Conservation (phyloP, 2,888 invertebrate species). For the Andrena fulva region DNA sequence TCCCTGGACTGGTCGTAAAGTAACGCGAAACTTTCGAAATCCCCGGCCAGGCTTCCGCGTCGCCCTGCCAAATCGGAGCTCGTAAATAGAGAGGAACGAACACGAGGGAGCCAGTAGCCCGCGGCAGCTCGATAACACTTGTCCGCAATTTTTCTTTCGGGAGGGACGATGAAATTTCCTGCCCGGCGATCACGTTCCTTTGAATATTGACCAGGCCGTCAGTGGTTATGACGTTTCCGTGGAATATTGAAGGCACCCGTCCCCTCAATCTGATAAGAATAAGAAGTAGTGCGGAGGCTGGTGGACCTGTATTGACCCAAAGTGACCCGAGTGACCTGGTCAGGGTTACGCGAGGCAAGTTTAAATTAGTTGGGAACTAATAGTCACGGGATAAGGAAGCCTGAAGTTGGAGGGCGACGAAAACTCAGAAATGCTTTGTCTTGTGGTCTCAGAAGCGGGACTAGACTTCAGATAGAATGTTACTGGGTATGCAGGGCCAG, state of each 20-base stretch:
- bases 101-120: slow-evolving; percentile 9
- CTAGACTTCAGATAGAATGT: not conserved
- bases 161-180: slow-evolving; percentile 21
- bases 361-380: too few relatives aligned
- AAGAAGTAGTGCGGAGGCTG: not conserved
- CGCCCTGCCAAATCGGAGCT: slow-evolving; percentile 58
- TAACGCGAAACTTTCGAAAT: slow-evolving; percentile 51
- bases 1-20: slow-evolving; percentile 49
- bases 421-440: not conserved
- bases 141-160: slow-evolving; percentile 49
- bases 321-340: too few relatives aligned
- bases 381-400: not conserved
- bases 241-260: slow-evolving; percentile 1
- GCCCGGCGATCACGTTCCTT: slow-evolving; percentile 7
- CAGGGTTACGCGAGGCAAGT: too few relatives aligned
- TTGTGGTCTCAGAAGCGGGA: not conserved
- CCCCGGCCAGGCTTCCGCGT: slow-evolving; percentile 32
- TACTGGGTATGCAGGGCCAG: not conserved
- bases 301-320: too few relatives aligned
- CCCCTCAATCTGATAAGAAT: not conserved
- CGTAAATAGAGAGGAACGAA: slow-evolving; percentile 57
- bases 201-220: slow-evolving; percentile 34
- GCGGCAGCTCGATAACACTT: slow-evolving; percentile 43
- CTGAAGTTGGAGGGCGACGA: not conserved
- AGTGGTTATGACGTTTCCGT: slow-evolving; percentile 4